Base-by-base conservation (phyloP, 2,113 vertebrate genomes). In the Axis porcinus region DNA sequence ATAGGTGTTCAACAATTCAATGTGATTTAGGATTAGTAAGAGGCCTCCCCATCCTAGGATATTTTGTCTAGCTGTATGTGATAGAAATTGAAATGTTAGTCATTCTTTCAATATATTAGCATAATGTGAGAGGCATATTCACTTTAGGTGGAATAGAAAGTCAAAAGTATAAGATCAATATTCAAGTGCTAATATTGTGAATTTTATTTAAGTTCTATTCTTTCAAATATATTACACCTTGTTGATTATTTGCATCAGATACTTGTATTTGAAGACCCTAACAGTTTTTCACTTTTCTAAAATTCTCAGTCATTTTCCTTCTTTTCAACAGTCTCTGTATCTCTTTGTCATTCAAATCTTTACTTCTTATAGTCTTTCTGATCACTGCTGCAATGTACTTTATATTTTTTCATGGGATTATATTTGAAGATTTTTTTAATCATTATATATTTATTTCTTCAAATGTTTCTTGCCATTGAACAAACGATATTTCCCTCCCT, bases 381-480 rank as follows among this genome's bases (percentile, higher is more conserved):
- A 67, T 70, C 13, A 21, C 16, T 64, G 33, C 2, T 27, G 33
- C 6, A 81, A 33, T 84, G 43, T 40, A 70, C 16, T 40, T 95
- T n/a, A 86, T 89, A 78, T 74, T 82, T 81, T 85, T n/a, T 33
- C 30, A 79, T 88, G 10, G 2, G 21, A 27, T 60, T 74, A 30
- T 81, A 88, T 88, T 85, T 88, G 12, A 60, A 67, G 17, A 86
- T 11, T 58, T 87, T 87, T 85, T 76, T 79, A 88, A 45, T 52
- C 9, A 55, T 89, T 28, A 45, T 60, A 76, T 81, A 81, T 94
- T 97, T 40, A 64, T 82, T 94, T 95, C 7, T 54, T 2, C 57
- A 90, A 60, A 86, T 67, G 2, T 87, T 96, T 94, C 33, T 93
- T 84, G 17, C 27, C 7, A 50, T 70, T 10, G 2, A 93, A 52